Evolutionary conservation across 2,113 vertebrate species (phyloP).

Genomic region (Erinaceus europaeus): DNA sequence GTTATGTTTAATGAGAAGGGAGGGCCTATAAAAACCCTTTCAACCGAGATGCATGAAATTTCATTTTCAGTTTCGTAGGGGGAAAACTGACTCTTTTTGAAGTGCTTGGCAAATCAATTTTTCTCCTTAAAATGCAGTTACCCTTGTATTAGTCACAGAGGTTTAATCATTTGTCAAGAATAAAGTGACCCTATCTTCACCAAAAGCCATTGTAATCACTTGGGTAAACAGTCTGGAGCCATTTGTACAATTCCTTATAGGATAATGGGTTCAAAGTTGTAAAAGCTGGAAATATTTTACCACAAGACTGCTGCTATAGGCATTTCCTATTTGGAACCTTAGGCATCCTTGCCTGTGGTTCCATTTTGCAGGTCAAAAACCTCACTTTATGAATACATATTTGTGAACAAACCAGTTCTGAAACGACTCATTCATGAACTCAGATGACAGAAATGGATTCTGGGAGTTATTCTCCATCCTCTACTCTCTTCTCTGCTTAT

Average conservation of each 20-base stretch:
- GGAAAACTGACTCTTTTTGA: neutral
- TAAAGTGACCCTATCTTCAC: constrained; percentile 62
- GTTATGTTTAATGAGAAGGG: neutral
- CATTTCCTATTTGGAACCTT: constrained; percentile 42
- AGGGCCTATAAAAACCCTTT: neutral
- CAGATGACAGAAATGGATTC: neutral
- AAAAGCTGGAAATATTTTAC: constrained; percentile 85
- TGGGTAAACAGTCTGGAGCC: constrained; percentile 69
- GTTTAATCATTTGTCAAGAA: constrained; percentile 77
- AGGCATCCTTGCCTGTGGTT: neutral
- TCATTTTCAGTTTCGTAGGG: neutral
- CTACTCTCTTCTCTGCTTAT: neutral
- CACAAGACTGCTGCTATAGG: constrained; percentile 60
- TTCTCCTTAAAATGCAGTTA: constrained; percentile 36
- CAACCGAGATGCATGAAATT: neutral
- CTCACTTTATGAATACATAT: fast-evolving
- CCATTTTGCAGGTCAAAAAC: neutral
- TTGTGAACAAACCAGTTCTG: too few relatives aligned
- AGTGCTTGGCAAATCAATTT: constrained; percentile 18
- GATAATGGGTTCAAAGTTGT: constrained; percentile 83
- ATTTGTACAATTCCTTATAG: constrained; percentile 62
- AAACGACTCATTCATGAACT: neutral
- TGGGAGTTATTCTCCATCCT: neutral
- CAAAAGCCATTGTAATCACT: constrained; percentile 66
- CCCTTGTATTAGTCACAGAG: constrained; percentile 30